These are phyloP conservation scores for Percopsis omiscomaycus DNA, from an alignment of 2,797 vertebrate genomes.

Conservation along the genomic window DNA sequence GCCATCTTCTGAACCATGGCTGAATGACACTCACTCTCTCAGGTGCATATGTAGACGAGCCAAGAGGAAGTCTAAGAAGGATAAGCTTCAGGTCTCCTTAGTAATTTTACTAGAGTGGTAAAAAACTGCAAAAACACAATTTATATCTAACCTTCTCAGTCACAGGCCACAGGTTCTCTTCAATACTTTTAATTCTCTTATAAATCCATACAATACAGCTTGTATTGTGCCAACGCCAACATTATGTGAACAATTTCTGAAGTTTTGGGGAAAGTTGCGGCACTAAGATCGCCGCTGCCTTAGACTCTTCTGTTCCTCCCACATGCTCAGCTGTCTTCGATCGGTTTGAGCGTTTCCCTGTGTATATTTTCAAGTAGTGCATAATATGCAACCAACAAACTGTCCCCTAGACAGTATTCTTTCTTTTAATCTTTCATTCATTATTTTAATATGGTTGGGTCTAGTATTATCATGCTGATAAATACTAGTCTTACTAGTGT, in stretches of 20 bases:
- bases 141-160: not conserved
- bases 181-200: conserved; percentile 5
- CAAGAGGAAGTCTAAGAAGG: conserved; percentile 21
- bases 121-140: conserved; percentile 7
- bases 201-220: conserved; percentile 4
- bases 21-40: conserved; percentile 3
- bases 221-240: not conserved
- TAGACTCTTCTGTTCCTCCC: not conserved
- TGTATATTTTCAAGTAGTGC: too few species aligned
- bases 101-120: conserved; percentile 2
- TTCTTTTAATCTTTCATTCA: too few species aligned
- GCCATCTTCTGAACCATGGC: conserved; percentile 1
- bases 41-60: not conserved
- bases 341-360: not conserved
- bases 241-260: not conserved
- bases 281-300: not conserved
- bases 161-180: conserved; percentile 18
- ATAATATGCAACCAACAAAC: too few species aligned
- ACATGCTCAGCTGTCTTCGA: not conserved
- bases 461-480: too few species aligned
- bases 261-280: not conserved
- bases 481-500: too few species aligned
- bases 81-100: not conserved
- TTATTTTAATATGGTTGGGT: too few species aligned
- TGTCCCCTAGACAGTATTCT: too few species aligned